phyloP scores from a whole-genome alignment of 2,797 vertebrate genomes.

The Sparus aurata region DNA sequence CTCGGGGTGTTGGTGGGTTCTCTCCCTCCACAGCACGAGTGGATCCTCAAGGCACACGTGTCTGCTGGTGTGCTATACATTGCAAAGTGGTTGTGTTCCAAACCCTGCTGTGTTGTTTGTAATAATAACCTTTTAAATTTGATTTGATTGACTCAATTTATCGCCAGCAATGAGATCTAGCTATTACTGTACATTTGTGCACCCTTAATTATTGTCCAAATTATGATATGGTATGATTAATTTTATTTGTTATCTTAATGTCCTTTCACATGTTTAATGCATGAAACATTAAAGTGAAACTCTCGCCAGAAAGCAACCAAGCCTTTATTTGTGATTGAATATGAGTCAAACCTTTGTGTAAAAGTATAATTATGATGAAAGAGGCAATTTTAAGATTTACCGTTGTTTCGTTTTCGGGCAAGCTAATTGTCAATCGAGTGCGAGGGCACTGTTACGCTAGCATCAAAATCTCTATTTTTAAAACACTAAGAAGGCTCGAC shows the following conservation, averaged over 20 bases:
- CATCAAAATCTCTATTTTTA: too few relatives aligned
- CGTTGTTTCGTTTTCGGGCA: too few relatives aligned
- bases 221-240: neutral
- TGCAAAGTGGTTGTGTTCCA: neutral
- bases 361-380: too few relatives aligned
- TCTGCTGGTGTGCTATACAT: slow-evolving; percentile 2
- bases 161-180: slow-evolving; percentile 2
- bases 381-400: too few relatives aligned
- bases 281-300: neutral
- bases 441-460: too few relatives aligned
- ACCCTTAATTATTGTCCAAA: slow-evolving; percentile 5
- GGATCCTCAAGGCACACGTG: slow-evolving; percentile 6
- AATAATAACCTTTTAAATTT: neutral
- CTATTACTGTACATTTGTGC: neutral
- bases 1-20: neutral
- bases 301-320: too few relatives aligned
- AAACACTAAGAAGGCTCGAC: too few relatives aligned
- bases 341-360: too few relatives aligned
- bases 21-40: slow-evolving; percentile 6
- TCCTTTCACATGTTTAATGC: neutral
- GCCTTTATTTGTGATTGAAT: too few relatives aligned
- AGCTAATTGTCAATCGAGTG: too few relatives aligned
- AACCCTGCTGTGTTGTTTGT: neutral
- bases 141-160: slow-evolving; percentile 2
- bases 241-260: neutral